Evolutionary conservation across 2,888 invertebrate species (phyloP).

Genomic region (Cephus sareptanus): DNA sequence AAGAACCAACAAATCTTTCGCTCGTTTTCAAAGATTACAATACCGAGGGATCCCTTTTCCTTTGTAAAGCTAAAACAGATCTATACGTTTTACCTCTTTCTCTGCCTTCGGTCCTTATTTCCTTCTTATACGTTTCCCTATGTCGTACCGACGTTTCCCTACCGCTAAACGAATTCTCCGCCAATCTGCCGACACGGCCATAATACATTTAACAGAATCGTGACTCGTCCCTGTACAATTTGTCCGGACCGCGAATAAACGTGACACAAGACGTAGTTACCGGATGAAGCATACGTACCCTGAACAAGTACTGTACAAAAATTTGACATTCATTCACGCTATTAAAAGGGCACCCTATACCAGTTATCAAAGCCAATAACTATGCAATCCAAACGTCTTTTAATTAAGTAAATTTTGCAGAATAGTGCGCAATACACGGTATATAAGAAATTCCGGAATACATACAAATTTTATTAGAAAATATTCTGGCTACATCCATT

Average conservation of each 20-base stretch:
- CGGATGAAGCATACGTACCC: background rate
- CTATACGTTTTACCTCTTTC: background rate
- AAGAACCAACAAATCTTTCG: background rate
- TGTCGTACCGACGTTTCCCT: background rate
- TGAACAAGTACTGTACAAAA: background rate
- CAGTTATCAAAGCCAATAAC: no score
- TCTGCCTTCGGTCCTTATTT: background rate
- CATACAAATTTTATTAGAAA: background rate
- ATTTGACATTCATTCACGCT: background rate
- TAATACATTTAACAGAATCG: background rate
- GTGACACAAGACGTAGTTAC: background rate
- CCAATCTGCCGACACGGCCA: background rate
- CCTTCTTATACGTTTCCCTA: background rate
- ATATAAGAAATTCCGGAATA: background rate
- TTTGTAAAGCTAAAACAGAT: background rate
- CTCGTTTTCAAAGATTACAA: background rate
- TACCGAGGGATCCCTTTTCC: background rate
- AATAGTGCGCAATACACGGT: no score
- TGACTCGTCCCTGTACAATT: background rate
- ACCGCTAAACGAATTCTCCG: background rate
- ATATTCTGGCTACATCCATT: background rate
- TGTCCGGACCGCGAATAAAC: background rate
- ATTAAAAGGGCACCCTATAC: no score
- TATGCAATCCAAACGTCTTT: no score
- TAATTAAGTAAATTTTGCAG: background rate